phyloP scores from a whole-genome alignment of 2,888 invertebrate species.

The Dicycla oo region DNA sequence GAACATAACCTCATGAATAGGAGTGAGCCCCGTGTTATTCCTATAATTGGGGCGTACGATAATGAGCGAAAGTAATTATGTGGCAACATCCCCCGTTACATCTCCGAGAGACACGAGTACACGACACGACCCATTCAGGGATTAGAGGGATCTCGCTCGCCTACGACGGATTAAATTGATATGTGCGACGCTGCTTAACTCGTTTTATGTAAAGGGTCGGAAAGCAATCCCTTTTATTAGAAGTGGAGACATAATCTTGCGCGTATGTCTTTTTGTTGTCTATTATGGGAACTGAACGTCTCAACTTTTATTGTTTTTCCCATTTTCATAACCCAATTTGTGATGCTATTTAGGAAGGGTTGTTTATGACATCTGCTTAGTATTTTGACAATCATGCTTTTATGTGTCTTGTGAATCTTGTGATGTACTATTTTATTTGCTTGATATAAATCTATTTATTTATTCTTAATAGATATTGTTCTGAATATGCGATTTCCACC shows the following conservation, averaged over 20 bases:
- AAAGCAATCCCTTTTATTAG: conserved; percentile 86
- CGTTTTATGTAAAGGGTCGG: conserved; percentile 87
- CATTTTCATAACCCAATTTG: conserved; percentile 74
- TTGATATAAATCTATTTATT: conserved; percentile 57
- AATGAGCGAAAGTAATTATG: conserved; percentile 85
- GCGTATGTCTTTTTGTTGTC: conserved; percentile 84
- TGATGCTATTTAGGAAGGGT: conserved; percentile 71
- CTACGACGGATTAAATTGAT: conserved; percentile 88
- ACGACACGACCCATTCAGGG: conserved; percentile 81
- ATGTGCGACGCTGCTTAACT: conserved; percentile 84
- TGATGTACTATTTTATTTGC: conserved; percentile 55
- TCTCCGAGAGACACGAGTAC: conserved; percentile 79
- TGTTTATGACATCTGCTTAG: conserved; percentile 66
- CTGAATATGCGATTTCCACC: conserved; percentile 51
- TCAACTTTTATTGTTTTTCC: conserved; percentile 79
- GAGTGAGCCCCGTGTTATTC: conserved; percentile 58
- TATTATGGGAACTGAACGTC: conserved; percentile 77
- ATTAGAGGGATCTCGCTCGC: conserved; percentile 85
- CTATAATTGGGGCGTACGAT: conserved; percentile 70
- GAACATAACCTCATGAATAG: conserved; percentile 36
- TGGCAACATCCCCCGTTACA: conserved; percentile 84
- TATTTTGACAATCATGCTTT: conserved; percentile 59
- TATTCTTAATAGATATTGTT: conserved; percentile 46
- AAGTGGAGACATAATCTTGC: conserved; percentile 83
- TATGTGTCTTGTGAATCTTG: conserved; percentile 37